These are phyloP conservation scores for Centropristis striata DNA, from an alignment of 2,113 vertebrate species.

Conservation along the genomic window DNA sequence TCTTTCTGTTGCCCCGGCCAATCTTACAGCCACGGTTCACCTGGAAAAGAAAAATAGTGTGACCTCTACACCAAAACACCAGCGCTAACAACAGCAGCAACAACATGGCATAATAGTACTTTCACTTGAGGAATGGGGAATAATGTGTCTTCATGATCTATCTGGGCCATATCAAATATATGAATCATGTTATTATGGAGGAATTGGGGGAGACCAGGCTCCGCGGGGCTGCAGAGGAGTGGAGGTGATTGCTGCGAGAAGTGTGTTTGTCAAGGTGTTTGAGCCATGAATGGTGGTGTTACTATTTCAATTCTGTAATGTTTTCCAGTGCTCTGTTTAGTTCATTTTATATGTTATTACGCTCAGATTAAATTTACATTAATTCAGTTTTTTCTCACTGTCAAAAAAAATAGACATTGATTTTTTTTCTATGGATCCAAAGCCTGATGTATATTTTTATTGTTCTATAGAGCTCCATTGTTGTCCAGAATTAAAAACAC, in stretches of 20 bases:
- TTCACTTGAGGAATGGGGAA: constrained; percentile 65
- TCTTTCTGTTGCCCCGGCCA: constrained; percentile 70
- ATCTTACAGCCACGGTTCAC: constrained; percentile 70
- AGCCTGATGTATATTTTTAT: background rate
- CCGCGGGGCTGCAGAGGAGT: background rate
- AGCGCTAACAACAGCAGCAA: constrained; percentile 48
- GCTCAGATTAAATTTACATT: background rate
- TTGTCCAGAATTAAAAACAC: background rate
- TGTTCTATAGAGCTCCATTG: background rate
- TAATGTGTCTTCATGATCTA: constrained; percentile 72
- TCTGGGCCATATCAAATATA: constrained; percentile 69
- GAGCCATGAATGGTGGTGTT: constrained; percentile 9
- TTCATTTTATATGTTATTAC: background rate
- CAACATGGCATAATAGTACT: constrained; percentile 67
- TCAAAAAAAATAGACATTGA: background rate
- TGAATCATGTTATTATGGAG: constrained; percentile 68
- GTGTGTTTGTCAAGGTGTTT: constrained; percentile 11
- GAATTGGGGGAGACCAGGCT: constrained; percentile 17
- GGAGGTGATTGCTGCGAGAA: constrained; percentile 8
- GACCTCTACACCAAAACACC: constrained; percentile 57
- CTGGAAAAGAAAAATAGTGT: constrained; percentile 68
- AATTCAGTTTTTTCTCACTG: background rate
- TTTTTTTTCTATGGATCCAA: background rate
- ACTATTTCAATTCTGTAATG: constrained; percentile 5
- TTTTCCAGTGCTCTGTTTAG: background rate